A percentile compares a stretch with the other conserved stretches of the same genome.
These are phyloP conservation scores for Anagrus nilaparvatae DNA, from an alignment of 1,140 invertebrate species.

Conservation along the genomic window DNA sequence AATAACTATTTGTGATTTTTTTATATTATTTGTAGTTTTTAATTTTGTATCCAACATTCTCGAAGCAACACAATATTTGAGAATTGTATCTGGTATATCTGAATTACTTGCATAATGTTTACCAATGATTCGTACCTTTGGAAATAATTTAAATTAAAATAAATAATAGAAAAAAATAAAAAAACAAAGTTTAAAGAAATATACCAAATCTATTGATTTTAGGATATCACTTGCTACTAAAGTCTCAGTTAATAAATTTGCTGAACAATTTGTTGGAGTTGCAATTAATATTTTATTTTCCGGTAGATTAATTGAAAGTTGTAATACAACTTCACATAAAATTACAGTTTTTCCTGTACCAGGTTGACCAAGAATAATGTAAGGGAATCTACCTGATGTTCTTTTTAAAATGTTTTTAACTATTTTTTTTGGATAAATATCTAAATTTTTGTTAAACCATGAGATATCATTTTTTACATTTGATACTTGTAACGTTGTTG, in stretches of 20 bases:
- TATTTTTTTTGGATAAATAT: constrained; percentile 65
- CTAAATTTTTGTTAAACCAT: constrained; percentile 70
- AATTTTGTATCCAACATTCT: too few species aligned
- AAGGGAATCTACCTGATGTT: constrained; percentile 64
- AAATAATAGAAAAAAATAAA: not conserved
- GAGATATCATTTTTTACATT: too few species aligned
- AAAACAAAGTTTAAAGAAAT: constrained; percentile 1
- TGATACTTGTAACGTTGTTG: too few species aligned
- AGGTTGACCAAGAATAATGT: constrained; percentile 85
- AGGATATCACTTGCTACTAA: constrained; percentile 48
- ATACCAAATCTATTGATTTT: constrained; percentile 52
- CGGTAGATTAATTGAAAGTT: constrained; percentile 55
- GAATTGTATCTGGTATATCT: constrained; percentile 49
- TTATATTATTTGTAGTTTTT: constrained; percentile 20
- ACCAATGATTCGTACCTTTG: constrained; percentile 50
- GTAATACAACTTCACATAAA: constrained; percentile 76
- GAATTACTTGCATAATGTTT: constrained; percentile 48
- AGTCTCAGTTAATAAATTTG: constrained; percentile 64
- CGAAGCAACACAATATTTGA: constrained; percentile 61
- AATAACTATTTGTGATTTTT: constrained; percentile 48
- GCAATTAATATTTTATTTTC: constrained; percentile 65
- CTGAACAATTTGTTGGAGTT: constrained; percentile 79
- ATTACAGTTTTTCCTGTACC: constrained; percentile 91
- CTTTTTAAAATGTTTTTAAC: constrained; percentile 66
- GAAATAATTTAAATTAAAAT: constrained; percentile 1